phyloP scores from a whole-genome alignment of 64 coral and sea anemone species.

The Exaiptasia diaphana region DNA sequence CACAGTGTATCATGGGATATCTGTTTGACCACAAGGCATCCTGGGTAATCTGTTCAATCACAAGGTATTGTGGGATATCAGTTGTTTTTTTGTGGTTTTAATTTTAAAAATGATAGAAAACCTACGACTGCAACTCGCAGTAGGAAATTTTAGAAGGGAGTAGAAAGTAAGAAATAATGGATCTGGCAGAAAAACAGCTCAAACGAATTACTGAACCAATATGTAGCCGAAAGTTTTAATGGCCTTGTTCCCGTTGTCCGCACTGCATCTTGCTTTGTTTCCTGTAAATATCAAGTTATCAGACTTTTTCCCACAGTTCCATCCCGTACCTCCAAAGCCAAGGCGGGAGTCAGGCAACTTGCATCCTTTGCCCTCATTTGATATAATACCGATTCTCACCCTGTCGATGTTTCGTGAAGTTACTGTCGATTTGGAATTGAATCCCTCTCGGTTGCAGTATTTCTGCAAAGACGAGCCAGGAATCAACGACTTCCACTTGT shows the following conservation, averaged over 20 bases:
- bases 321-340: slow-evolving; percentile 24
- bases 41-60: too few relatives aligned
- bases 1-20: too few relatives aligned
- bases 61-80: too few relatives aligned
- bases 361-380: slow-evolving; percentile 1
- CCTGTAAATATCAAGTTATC: not conserved
- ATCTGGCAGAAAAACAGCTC: too few relatives aligned
- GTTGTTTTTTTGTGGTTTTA: too few relatives aligned
- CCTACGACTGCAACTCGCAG: too few relatives aligned
- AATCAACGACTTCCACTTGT: slow-evolving; percentile 50
- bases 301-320: not conserved
- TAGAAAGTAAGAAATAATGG: too few relatives aligned
- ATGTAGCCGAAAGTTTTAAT: slow-evolving; percentile 36
- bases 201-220: slow-evolving; percentile 56
- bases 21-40: too few relatives aligned
- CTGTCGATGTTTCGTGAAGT: not conserved
- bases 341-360: slow-evolving; percentile 1
- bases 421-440: not conserved
- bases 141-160: too few relatives aligned
- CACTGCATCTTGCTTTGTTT: not conserved
- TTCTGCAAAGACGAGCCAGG: slow-evolving; percentile 9
- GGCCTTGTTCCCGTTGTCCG: slow-evolving; percentile 1
- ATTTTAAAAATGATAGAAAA: too few relatives aligned
- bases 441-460: slow-evolving; percentile 50
- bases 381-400: slow-evolving; percentile 31